phyloP scores from a whole-genome alignment of 1,140 invertebrate species.

The Sminthurinus signatus region DNA sequence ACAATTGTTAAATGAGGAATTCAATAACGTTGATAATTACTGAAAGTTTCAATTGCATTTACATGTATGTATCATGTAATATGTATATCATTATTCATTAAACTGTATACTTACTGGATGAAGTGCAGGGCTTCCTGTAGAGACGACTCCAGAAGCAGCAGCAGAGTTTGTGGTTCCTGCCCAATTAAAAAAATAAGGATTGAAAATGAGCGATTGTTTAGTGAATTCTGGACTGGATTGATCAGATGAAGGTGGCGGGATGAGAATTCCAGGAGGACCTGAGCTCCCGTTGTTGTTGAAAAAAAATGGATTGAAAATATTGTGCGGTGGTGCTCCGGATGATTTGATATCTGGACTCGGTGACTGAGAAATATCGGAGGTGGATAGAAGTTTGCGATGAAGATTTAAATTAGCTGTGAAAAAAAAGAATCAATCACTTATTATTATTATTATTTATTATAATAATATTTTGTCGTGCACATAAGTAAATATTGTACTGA shows the following conservation, averaged over 20 bases:
- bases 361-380: conserved; percentile 47
- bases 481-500: no score
- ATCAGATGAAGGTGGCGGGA: neutral
- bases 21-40: no score
- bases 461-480: no score
- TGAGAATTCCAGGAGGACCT: neutral
- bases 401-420: conserved; percentile 89
- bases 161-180: neutral
- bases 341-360: neutral
- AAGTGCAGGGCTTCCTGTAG: neutral
- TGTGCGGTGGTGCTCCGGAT: neutral
- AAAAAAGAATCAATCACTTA: no score
- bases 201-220: conserved; percentile 12
- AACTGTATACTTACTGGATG: conserved; percentile 3
- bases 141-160: neutral
- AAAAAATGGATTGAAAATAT: conserved; percentile 24
- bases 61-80: neutral
- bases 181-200: conserved; percentile 16
- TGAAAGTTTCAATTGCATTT: neutral
- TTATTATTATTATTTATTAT: no score
- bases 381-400: conserved; percentile 78
- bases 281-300: conserved; percentile 13
- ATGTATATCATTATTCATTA: neutral
- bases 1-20: no score
- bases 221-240: conserved; percentile 15